Conservation (phyloP, 2,797 vertebrate species). For the Scleropages formosus region DNA sequence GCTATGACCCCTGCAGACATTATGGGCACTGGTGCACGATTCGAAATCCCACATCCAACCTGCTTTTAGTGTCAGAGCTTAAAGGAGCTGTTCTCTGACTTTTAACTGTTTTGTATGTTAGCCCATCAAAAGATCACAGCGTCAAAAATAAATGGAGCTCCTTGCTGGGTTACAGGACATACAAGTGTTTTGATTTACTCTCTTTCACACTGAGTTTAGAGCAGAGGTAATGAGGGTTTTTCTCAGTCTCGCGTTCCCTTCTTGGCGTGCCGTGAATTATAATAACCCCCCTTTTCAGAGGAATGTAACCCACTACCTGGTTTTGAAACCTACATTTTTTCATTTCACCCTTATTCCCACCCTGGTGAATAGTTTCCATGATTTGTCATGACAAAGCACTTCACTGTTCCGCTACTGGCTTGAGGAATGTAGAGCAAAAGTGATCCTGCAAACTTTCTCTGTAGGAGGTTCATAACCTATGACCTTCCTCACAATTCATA, state of each 20-base stretch:
- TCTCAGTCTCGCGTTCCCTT: background rate
- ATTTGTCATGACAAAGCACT: background rate
- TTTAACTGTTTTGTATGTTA: background rate
- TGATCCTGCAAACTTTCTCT: background rate
- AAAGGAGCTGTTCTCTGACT: background rate
- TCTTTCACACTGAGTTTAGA: background rate
- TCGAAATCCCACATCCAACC: background rate
- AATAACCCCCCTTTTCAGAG: background rate
- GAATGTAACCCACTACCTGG: background rate
- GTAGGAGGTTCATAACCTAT: too few species aligned
- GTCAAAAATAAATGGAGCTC: too few species aligned
- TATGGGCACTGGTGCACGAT: conserved; percentile 11
- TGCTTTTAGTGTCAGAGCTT: background rate
- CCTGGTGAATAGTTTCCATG: background rate
- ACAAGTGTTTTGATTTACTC: too few species aligned
- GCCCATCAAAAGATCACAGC: background rate
- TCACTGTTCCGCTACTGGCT: background rate
- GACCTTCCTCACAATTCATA: too few species aligned
- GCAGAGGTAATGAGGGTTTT: background rate
- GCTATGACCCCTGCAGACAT: background rate
- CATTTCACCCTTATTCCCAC: background rate
- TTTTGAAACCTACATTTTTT: background rate
- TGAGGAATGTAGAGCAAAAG: background rate
- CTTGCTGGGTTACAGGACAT: too few species aligned
- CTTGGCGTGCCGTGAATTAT: background rate